Evolutionary conservation across 2,113 vertebrate species (phyloP), one percentile per base, ranked within the genome.

Genomic region (Antennarius striatus): DNA sequence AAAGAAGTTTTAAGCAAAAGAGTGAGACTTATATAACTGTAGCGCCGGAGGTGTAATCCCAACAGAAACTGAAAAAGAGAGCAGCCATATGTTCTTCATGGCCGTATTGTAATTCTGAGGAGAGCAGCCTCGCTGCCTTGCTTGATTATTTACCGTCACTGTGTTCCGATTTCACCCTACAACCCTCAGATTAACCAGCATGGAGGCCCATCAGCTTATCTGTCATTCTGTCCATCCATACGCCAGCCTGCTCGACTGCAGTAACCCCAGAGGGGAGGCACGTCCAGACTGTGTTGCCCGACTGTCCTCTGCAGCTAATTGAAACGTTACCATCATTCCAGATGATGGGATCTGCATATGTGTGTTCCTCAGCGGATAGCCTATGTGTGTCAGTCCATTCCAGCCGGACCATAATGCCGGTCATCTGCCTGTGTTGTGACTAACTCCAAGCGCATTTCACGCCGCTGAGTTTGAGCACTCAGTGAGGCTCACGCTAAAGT

Each of bases 301-400:
- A 60, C 83, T 77, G 76, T 88, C 79, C 86, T 85, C 68, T 28
- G 72, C 53, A 63, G 84, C 87, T 85, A 89, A 90, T 87, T 88
- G 89, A 89, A 86, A 85, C 60, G 43, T 79, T 80, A 57, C 45
- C 40, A 81, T 50, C 77, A 71, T 57, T 46, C 63, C 48, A 46
- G 79, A 71, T 80, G 79, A 68, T 32, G 43, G 70, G 78, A 76
- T 68, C 61, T 71, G 73, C 61, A 56, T 84, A 42, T 78, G 74
- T 74, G 70, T 66, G 68, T 60, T 63, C 4, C 54, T 75, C 48
- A 68, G 59, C 68, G 61, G 29, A 59, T 39, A 28, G 39, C 48
- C 57, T 30, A 32, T 46, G 15, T 51, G 32, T 28, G 60, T 85
- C 68, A 62, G 52, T 82, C 63, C 81, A 63, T 78, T 69, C 75